Base-by-base conservation (phyloP, 23 tunicate genomes). In the Trididemnum clinides region DNA sequence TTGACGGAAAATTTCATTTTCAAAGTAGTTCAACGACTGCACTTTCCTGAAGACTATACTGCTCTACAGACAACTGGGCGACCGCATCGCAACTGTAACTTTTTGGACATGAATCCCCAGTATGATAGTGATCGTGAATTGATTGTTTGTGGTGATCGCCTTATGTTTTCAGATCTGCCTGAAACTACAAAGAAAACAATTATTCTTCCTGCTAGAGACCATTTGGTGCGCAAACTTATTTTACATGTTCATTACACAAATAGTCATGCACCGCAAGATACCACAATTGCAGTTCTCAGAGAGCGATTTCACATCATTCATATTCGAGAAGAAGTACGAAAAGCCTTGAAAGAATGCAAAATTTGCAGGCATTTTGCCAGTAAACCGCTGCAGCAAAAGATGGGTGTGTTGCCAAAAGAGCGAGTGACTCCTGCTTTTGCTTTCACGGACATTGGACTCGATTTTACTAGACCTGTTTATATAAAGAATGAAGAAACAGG, bases 401-500 rank as follows among this genome's bases (percentile, higher is more conserved):
- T 62, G 69, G 27, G 69, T 4, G 27, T 62, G 18, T 21, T 62
- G 23, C 27, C 69, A 15, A 4, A 19, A 4, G 27, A 62, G 4
- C 22, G 69, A 62, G 69, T 62, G 37, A 66, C 37, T 3, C 75
- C 37, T 66, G 75, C 36, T 4, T 37, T 37, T 2, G 75, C 75
- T 28, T 66, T 66, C 22, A 10, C 6, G 30, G 75, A 66, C 31
- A 32, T 31, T 32, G 75, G 75, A 2, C 37, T 66, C 7, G 37
- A 66, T 23, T 66, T 28, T 66, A 28, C 37, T 66, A 37, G 75
- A 4, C 75, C 75, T 10, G 75, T 31, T 6, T 66, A 66, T 66
- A 10, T 66, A 66, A 66, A 66, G 31, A 3, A 6, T 3, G 37
- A 32, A 15, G 75, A 66, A 20, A 59, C 22, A 4, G 75, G 22